Conservation (phyloP, 2,888 invertebrate genomes). For the Noctua fimbriata region DNA sequence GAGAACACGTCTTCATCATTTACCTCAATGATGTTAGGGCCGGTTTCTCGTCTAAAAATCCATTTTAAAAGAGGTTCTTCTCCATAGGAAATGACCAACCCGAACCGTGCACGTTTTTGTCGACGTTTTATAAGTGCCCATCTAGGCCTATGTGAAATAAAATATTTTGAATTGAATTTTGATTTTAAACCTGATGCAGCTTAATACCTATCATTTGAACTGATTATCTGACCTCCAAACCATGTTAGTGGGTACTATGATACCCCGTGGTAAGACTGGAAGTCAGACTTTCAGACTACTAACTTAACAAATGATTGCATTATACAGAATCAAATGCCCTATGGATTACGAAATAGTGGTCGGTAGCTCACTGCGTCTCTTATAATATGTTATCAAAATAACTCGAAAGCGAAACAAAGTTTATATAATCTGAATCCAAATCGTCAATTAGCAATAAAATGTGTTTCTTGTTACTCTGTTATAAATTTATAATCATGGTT, state of each 20-base stretch:
- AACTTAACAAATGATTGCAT: background rate
- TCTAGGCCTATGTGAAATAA: too few relatives aligned
- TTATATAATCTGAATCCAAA: conserved; percentile 31
- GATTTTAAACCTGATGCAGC: too few relatives aligned
- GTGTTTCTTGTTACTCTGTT: background rate
- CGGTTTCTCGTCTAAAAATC: too few relatives aligned
- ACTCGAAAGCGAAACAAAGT: conserved; percentile 10
- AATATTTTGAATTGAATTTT: too few relatives aligned
- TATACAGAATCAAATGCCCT: background rate
- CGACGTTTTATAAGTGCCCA: too few relatives aligned
- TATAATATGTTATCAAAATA: conserved; percentile 2
- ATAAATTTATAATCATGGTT: background rate
- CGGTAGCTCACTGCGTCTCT: background rate
- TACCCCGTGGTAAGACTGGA: background rate
- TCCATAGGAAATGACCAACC: too few relatives aligned
- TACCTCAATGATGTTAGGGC: background rate
- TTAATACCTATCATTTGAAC: too few relatives aligned
- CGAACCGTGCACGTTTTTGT: too few relatives aligned
- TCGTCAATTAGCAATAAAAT: conserved; percentile 27
- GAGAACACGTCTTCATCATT: background rate
- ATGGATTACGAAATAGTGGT: background rate
- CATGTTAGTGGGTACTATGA: background rate
- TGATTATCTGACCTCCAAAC: too few relatives aligned
- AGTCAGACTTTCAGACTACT: background rate
- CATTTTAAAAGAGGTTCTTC: too few relatives aligned